These are phyloP conservation scores for Carettochelys insculpta DNA, from an alignment of 2,113 vertebrate genomes.

Conservation along the genomic window DNA sequence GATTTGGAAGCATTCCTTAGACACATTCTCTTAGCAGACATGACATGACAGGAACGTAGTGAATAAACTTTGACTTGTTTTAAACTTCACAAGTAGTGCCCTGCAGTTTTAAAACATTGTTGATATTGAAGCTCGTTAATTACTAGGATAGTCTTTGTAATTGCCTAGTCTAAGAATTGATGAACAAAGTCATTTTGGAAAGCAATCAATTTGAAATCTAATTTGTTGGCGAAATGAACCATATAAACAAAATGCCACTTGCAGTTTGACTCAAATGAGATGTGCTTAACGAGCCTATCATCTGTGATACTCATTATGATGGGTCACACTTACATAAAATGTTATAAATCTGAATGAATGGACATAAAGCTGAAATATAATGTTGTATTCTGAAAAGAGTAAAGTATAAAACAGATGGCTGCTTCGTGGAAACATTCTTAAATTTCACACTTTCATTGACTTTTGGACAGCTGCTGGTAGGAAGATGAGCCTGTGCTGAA, in stretches of 20 bases:
- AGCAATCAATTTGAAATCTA: slow-evolving; percentile 85
- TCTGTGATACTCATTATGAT: slow-evolving; percentile 69
- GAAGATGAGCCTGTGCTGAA: neutral
- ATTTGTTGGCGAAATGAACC: slow-evolving; percentile 87
- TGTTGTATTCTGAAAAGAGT: slow-evolving; percentile 23
- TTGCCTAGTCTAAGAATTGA: slow-evolving; percentile 78
- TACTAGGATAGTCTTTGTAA: slow-evolving; percentile 77
- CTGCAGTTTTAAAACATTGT: slow-evolving; percentile 71
- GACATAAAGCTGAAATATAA: slow-evolving; percentile 56
- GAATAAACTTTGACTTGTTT: slow-evolving; percentile 57
- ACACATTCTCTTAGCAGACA: neutral
- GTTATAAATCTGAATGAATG: slow-evolving; percentile 54
- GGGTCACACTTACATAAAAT: slow-evolving; percentile 71
- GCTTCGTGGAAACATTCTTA: slow-evolving; percentile 39
- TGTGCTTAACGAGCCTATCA: slow-evolving; percentile 82
- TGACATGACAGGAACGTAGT: neutral
- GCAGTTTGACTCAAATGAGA: slow-evolving; percentile 82
- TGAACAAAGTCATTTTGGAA: slow-evolving; percentile 82
- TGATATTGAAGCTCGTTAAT: slow-evolving; percentile 79
- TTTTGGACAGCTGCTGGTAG: neutral
- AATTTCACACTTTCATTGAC: slow-evolving; percentile 17
- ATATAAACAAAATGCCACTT: slow-evolving; percentile 84
- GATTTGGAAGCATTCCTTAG: neutral
- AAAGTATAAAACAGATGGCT: slow-evolving; percentile 64
- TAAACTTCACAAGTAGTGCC: slow-evolving; percentile 53